A percentile compares a stretch with the other conserved stretches of the same genome.
Conservation (phyloP, 2,113 vertebrate species). For the Paracyprichromis sp. region DNA sequence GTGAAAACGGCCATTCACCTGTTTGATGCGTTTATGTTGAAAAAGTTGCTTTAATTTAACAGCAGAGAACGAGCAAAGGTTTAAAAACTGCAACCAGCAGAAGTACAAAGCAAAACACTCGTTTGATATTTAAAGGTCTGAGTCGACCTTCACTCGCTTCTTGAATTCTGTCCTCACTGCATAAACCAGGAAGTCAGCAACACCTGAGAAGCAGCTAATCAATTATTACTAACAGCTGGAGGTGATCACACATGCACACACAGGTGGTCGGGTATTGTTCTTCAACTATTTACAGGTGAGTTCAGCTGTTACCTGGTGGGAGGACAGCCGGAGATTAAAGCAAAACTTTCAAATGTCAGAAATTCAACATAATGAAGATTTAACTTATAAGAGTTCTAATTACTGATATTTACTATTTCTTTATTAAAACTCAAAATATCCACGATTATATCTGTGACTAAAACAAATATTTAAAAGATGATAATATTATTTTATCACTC, state of each 20-base stretch:
- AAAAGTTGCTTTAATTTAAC: background rate
- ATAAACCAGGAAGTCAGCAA: background rate
- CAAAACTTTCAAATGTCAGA: background rate
- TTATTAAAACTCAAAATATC: background rate
- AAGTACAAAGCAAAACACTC: rapidly evolving
- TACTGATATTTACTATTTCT: background rate
- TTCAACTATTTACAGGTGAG: background rate
- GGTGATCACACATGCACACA: background rate
- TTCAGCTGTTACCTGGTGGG: background rate
- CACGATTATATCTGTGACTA: background rate
- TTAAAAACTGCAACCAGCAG: background rate
- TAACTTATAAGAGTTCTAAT: background rate
- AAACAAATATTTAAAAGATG: background rate
- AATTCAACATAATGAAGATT: background rate
- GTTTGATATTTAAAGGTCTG: background rate
- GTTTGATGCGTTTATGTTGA: rapidly evolving
- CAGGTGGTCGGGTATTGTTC: background rate
- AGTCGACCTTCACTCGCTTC: background rate
- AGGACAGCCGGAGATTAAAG: background rate
- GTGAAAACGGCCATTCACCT: background rate
- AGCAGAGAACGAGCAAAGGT: background rate
- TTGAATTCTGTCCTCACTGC: background rate
- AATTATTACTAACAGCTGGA: background rate
- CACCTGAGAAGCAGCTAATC: background rate
- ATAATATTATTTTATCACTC: background rate